phyloP scores from a whole-genome alignment of 2,888 invertebrate genomes.

The Meiosimyza decipiens region DNA sequence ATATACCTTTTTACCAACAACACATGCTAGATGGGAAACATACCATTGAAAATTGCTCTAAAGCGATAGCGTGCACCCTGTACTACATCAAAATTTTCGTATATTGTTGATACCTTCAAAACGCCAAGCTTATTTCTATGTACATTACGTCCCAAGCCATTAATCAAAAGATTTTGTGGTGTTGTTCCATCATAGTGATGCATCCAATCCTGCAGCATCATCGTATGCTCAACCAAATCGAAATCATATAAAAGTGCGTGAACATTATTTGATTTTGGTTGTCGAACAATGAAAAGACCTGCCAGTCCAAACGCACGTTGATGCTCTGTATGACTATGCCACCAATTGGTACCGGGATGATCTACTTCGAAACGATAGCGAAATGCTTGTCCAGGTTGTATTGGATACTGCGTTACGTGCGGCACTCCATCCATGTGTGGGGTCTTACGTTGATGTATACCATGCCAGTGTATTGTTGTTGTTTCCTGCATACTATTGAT shows the following conservation, averaged over 20 bases:
- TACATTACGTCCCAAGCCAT: slow-evolving; percentile 57
- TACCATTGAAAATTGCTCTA: slow-evolving; percentile 60
- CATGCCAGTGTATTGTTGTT: slow-evolving; percentile 63
- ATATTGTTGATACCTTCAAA: slow-evolving; percentile 49
- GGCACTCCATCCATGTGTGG: slow-evolving; percentile 64
- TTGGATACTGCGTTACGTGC: slow-evolving; percentile 62
- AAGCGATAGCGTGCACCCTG: slow-evolving; percentile 61
- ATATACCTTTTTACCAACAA: no score
- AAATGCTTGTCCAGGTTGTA: slow-evolving; percentile 60
- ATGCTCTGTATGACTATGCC: slow-evolving; percentile 61
- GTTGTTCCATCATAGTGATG: slow-evolving; percentile 53
- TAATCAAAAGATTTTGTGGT: slow-evolving; percentile 57
- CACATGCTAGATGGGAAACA: not conserved
- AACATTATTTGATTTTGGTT: slow-evolving; percentile 50
- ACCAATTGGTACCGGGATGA: slow-evolving; percentile 61
- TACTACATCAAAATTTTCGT: slow-evolving; percentile 54
- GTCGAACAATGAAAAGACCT: slow-evolving; percentile 55
- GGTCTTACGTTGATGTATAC: slow-evolving; percentile 56
- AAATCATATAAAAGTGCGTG: slow-evolving; percentile 58
- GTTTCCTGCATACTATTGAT: slow-evolving; percentile 60
- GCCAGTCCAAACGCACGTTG: slow-evolving; percentile 60
- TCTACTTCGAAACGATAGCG: slow-evolving; percentile 60
- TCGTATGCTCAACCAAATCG: slow-evolving; percentile 56
- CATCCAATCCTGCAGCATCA: slow-evolving; percentile 61
- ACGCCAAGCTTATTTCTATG: slow-evolving; percentile 26